Base-by-base conservation (phyloP, 92 coral and sea anemone species). In the Epizoanthus ramosus region DNA sequence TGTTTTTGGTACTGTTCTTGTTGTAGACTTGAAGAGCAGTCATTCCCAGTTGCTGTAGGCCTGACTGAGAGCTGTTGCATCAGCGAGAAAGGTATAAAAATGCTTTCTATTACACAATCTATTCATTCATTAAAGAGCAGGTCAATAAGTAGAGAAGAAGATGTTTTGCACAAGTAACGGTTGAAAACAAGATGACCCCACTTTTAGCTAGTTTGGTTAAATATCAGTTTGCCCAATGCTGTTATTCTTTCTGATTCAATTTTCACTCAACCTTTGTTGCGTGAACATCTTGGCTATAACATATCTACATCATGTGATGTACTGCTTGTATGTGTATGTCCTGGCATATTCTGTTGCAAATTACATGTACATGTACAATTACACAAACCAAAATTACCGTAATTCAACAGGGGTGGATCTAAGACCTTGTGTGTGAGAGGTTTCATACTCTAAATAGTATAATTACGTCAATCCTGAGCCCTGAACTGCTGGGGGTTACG, bases 1-100 rank as follows among this genome's bases (percentile, higher is more conserved):
- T n/a, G 31, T 28, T 28, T 60, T 60, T 60, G 66, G 66, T 60
- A 1, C 19, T 60, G 4, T 60, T 60, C 66, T 60, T 60, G 16
- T 60, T 60, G 66, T 60, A 60, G 66, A 4, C 66, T 60, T 60
- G 66, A 60, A 60, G 4, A 60, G 66, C 66, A 15, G 66, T 60
- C 66, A 60, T 60, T 60, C 66, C 66, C 1, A 60, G 66, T 4
- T 60, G 66, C 66, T 60, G 66, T 60, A 60, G 66, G n/a, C 66
- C 66, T 60, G 66, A 60, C 66, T 60, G 66, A 60, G 66, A 60
- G 66, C 66, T 60, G 66, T 60, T 60, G 2, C 66, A 60, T 60
- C n/a, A 60, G 66, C 4, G 66, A 60, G 3, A 60, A 60, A 60
- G 66, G 66, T 28, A 28, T n/a, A 10, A 60, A 60, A 60, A 60